Percentiles rank a stretch among this genome's conserved stretches.
Evolutionary conservation across 2,888 invertebrate genomes (phyloP).

Genomic region (Eupithecia abbreviata): DNA sequence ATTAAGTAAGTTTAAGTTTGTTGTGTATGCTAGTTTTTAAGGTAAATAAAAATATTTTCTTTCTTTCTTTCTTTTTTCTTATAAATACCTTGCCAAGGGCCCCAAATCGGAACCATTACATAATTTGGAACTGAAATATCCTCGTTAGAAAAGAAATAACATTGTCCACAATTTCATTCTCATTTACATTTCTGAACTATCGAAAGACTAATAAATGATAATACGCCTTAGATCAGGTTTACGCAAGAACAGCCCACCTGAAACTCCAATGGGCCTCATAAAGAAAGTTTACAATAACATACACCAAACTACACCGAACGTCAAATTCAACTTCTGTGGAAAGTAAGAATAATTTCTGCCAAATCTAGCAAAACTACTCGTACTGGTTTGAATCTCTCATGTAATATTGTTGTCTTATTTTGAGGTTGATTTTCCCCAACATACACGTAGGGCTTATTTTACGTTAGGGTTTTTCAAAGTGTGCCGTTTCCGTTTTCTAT

Average conservation of each 20-base stretch:
- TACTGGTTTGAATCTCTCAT: too few species aligned
- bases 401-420: background rate
- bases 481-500: slow-evolving; percentile 4
- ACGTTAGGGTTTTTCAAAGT: background rate
- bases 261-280: slow-evolving; percentile 34
- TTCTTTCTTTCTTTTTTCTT: too few species aligned
- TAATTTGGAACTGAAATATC: background rate
- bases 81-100: background rate
- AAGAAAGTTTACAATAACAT: slow-evolving; percentile 53
- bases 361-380: background rate
- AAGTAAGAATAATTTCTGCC: background rate
- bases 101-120: background rate
- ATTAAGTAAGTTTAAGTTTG: too few species aligned
- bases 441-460: background rate
- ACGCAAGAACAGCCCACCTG: slow-evolving; percentile 28
- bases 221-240: slow-evolving; percentile 9
- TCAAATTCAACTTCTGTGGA: background rate
- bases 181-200: background rate
- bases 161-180: too few species aligned
- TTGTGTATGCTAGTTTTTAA: too few species aligned
- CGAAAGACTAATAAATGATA: background rate
- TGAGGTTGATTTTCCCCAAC: background rate
- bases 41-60: too few species aligned
- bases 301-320: slow-evolving; percentile 28
- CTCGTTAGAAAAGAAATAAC: background rate